phyloP scores from a whole-genome alignment of 2,888 invertebrate species.

The Spilosoma lubricipeda region DNA sequence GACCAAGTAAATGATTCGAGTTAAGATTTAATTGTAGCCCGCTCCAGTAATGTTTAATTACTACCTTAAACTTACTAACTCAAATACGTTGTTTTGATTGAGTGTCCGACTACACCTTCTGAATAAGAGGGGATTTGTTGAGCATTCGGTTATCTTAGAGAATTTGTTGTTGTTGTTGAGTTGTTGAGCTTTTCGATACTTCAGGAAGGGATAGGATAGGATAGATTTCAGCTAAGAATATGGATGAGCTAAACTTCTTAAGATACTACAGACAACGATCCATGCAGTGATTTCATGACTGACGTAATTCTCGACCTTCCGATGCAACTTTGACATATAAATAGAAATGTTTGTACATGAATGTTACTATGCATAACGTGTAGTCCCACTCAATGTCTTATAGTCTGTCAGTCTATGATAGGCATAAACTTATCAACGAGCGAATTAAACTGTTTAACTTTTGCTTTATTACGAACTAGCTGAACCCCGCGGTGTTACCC shows the following conservation, averaged over 20 bases:
- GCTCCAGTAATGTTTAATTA: not conserved
- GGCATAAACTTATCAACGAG: not conserved
- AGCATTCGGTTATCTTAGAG: not conserved
- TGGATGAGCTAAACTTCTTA: not conserved
- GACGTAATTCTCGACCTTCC: constrained; percentile 1
- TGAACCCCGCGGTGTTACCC: no score
- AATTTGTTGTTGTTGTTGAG: no score
- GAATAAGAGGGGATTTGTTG: not conserved
- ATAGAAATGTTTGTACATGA: not conserved
- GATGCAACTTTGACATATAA: not conserved
- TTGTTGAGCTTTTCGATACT: no score
- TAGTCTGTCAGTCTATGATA: not conserved
- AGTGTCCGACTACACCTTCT: no score
- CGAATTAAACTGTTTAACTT: not conserved
- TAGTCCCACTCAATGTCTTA: not conserved
- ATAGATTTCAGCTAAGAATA: not conserved
- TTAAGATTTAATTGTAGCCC: not conserved
- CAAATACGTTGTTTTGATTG: not conserved
- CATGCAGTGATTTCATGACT: not conserved
- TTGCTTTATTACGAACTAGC: not conserved
- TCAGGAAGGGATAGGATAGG: no score
- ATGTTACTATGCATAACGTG: not conserved
- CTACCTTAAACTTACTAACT: not conserved
- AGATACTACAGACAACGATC: not conserved
- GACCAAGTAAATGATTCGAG: not conserved